These are phyloP conservation scores for Callionymus lyra DNA, from an alignment of 2,113 vertebrate genomes.

Conservation along the genomic window DNA sequence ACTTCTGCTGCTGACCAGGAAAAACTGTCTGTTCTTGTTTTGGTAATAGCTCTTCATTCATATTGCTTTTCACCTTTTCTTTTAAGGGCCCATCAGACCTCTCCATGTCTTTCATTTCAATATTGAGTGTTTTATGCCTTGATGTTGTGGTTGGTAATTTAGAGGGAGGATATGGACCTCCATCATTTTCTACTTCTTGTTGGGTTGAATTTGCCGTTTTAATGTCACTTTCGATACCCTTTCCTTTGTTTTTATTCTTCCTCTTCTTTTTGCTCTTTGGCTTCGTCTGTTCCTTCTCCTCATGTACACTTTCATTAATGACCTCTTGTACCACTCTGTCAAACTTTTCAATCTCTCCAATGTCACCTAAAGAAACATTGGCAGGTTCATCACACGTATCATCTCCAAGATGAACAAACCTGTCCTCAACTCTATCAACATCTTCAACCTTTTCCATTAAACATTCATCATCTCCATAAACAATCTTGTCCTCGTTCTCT, in stretches of 20 bases:
- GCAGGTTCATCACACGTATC: too few species aligned
- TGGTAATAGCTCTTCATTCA: slow-evolving; percentile 7
- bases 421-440: too few species aligned
- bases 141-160: neutral
- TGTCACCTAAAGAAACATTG: neutral
- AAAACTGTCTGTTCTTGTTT: slow-evolving; percentile 10
- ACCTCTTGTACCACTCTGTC: slow-evolving; percentile 4
- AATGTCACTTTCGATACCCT: slow-evolving; percentile 30
- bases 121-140: slow-evolving; percentile 3
- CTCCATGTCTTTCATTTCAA: neutral
- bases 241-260: slow-evolving; percentile 55
- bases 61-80: neutral
- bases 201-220: neutral
- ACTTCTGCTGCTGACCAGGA: too few species aligned
- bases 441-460: too few species aligned
- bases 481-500: too few species aligned
- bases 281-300: slow-evolving; percentile 14
- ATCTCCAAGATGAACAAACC: too few species aligned
- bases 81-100: neutral
- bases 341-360: neutral
- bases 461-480: too few species aligned
- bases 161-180: slow-evolving; percentile 1
- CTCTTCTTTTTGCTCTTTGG: slow-evolving; percentile 59
- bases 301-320: neutral
- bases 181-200: slow-evolving; percentile 14